Base-by-base conservation (phyloP, 2,888 invertebrate genomes). In the Byasa hedistus region DNA sequence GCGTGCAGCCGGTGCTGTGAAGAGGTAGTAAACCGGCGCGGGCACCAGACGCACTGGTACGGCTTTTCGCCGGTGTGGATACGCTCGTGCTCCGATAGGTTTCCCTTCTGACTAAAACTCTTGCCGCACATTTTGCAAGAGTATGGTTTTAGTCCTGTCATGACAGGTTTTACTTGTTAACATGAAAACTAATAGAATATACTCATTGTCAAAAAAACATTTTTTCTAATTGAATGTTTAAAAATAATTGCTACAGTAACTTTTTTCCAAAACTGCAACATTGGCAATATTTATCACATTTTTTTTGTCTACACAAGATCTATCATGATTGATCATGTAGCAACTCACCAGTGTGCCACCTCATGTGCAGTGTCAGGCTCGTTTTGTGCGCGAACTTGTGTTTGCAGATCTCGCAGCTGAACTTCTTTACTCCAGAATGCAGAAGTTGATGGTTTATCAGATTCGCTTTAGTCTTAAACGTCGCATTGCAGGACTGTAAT, bases 61-160 rank as follows among this genome's bases (percentile, higher is more conserved):
- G 96, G 97, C 75, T 95, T 95, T 81, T 96, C 96, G 0, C 96
- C 95, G 0, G 92, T 96, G 84, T 96, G 96, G 73, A 95, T 95
- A 65, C 96, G 93, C 82, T 93, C 92, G 84, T 96, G 96, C 75
- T 96, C 96, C 54, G 94, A 93, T 66, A 96, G 87, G 87, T 96
- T 96, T 65, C 96, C 96, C 77, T 94, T 95, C 84, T 96, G 96
- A 0, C 94, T 94, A 84, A 96, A 96, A 61, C 93, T 89, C 81
- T 96, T 96, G 65, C 93, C 89, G 82, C 96, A 96, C 21, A 93
- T 91, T 63, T 93, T 86, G 78, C 96, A 96, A 60, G 92, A 86
- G 81, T 90, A 95, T 0, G 95, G 95, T 74, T 95, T 95, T 62
- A 93, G 92, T 17, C 91, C 85, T 90, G 77, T 51, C 44, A 15